These are phyloP conservation scores for Semicossyphus pulcher DNA, from an alignment of 2,113 vertebrate genomes.

Conservation along the genomic window DNA sequence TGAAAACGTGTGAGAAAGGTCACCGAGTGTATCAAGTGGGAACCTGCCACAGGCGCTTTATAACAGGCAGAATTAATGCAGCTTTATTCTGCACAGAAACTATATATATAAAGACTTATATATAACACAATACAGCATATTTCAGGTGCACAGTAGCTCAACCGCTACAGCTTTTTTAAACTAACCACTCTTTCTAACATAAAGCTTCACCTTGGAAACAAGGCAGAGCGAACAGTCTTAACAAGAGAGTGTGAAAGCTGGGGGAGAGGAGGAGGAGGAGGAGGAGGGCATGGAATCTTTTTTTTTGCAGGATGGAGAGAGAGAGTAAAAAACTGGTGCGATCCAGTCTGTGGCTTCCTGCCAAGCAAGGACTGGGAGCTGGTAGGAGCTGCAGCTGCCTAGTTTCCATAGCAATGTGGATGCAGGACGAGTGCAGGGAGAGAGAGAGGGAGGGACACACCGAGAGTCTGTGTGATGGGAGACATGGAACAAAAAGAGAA, in stretches of 20 bases:
- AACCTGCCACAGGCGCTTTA: not conserved
- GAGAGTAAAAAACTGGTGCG: conserved; percentile 72
- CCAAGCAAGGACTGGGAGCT: conserved; percentile 83
- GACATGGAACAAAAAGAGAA: conserved; percentile 38
- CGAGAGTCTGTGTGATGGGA: conserved; percentile 38
- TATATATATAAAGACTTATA: not conserved
- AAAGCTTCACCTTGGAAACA: conserved; percentile 52
- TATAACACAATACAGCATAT: not conserved
- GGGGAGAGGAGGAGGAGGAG: conserved; percentile 47
- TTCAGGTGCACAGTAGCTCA: not conserved
- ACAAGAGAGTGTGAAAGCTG: conserved; percentile 47
- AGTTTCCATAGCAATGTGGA: conserved; percentile 88
- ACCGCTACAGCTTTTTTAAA: not conserved
- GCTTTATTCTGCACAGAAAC: conserved; percentile 22
- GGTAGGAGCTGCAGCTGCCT: conserved; percentile 79
- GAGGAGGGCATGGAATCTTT: conserved; percentile 37
- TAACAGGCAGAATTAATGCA: not conserved
- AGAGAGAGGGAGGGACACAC: conserved; percentile 46
- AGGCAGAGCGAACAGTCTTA: conserved; percentile 48
- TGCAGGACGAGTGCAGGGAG: conserved; percentile 70
- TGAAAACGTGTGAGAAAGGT: not conserved
- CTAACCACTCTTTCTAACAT: conserved; percentile 12
- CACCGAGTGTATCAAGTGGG: not conserved
- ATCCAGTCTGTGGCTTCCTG: conserved; percentile 83
- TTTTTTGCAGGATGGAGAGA: conserved; percentile 43